Evolutionary conservation across 2,888 invertebrate genomes (phyloP).

Genomic region (Diarsia dahlii): DNA sequence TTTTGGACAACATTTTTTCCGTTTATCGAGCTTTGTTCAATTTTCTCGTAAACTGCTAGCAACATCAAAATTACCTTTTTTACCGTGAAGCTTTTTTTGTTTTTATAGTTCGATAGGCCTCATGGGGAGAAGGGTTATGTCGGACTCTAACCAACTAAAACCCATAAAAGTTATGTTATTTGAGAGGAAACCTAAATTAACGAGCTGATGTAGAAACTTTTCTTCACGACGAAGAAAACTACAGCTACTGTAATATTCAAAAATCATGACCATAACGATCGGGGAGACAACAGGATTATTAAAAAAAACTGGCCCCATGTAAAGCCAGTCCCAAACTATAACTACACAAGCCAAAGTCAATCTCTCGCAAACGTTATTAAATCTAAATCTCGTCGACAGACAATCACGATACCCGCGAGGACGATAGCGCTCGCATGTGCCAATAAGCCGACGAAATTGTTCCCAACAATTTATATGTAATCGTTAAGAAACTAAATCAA

Average conservation of each 20-base stretch:
- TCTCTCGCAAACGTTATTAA: slow-evolving; percentile 67
- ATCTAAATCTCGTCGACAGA: slow-evolving; percentile 69
- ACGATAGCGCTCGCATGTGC: slow-evolving; percentile 64
- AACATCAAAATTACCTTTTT: slow-evolving; percentile 4
- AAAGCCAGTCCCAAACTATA: background rate
- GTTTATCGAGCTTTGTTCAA: slow-evolving; percentile 16
- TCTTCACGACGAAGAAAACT: background rate
- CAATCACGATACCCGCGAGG: slow-evolving; percentile 73
- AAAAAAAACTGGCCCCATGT: background rate
- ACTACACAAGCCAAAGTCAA: slow-evolving; percentile 13
- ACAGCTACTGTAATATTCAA: background rate
- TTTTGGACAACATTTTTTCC: slow-evolving; percentile 44
- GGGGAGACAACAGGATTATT: background rate
- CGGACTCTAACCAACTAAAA: too few species aligned
- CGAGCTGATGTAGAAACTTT: background rate
- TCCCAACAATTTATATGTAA: slow-evolving; percentile 69
- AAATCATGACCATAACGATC: too few species aligned
- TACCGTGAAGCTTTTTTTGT: background rate
- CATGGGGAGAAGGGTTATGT: too few species aligned
- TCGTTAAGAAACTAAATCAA: slow-evolving; percentile 70
- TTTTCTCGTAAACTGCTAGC: slow-evolving; percentile 14
- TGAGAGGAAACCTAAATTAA: background rate
- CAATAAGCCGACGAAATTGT: slow-evolving; percentile 67
- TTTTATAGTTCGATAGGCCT: too few species aligned
- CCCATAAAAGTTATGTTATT: background rate